Evolutionary conservation across 2,797 vertebrate genomes (phyloP), one percentile per base, ranked within the genome.

Genomic region (Crocodylus rhombifer): DNA sequence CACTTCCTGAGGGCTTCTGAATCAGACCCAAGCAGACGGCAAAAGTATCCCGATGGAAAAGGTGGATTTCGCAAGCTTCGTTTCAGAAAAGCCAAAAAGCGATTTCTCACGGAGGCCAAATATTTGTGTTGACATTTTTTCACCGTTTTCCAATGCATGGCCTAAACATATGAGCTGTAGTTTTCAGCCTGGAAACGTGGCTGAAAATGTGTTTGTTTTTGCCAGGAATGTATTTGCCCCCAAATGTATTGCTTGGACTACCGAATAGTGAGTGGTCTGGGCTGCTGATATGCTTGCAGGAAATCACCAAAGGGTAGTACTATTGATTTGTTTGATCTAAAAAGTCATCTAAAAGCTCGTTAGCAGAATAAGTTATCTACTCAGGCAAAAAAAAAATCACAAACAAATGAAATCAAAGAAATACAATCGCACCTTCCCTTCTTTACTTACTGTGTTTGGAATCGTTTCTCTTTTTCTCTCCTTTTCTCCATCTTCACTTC

Each of bases 201-300:
- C 87, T 69, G 95, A 93, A 92, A 69, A 90, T 2, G n/a, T 96
- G 90, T 96, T 97, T 97, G 91, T 94, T 97, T 97, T 93, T 87
- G 14, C 6, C 6, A 76, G 62, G 78, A 92, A 93, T 95, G 96
- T 80, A 42, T 84, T 91, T 63, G 73, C 78, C 95, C 85, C 91
- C 92, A 85, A 94, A 82, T 17, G 82, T 42, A 55, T 58, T 75
- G 79, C 93, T 84, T 1, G 15, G 89, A 87, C 87, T 94, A 18
- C 90, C 93, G 94, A 95, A 84, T 69, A 89, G 92, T 1, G 73
- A 89, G 92, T 1, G 69, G 94, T 87, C 95, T 94, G 58, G 95
- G 88, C 71, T 60, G 82, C 74, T 55, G 78, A 84, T 93, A 36
- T 1, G 18, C 65, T 88, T 85, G 87, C 91, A 84, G 83, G 87